Conservation (phyloP, 2,797 vertebrate species). For the Mus minutoides region DNA sequence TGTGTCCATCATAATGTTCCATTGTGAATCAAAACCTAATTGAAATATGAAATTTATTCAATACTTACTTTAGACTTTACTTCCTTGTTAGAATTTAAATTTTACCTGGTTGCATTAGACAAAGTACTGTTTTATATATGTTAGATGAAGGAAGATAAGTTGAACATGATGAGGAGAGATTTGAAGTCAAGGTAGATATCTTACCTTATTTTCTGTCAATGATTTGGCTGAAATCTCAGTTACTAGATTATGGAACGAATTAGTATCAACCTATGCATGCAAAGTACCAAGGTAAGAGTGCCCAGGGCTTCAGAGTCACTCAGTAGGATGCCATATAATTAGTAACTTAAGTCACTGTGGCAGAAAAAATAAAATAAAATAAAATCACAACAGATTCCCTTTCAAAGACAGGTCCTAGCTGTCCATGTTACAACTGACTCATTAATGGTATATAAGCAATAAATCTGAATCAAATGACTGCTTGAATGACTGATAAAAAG, state of each 20-base stretch:
- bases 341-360: not conserved
- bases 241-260: not conserved
- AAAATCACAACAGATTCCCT: not conserved
- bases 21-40: conserved; percentile 19
- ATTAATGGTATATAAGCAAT: not conserved
- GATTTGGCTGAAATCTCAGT: not conserved
- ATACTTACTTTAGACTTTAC: not conserved
- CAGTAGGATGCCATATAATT: not conserved
- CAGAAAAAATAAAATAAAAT: not conserved
- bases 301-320: not conserved
- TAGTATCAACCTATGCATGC: not conserved
- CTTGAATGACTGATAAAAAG: conserved; percentile 43
- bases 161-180: not conserved
- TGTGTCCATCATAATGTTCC: not conserved
- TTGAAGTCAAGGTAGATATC: not conserved
- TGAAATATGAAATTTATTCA: not conserved
- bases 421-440: not conserved
- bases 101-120: not conserved
- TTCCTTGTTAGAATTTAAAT: not conserved
- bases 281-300: not conserved
- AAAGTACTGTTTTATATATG: not conserved
- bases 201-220: not conserved
- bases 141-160: not conserved
- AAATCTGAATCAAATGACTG: conserved; percentile 32
- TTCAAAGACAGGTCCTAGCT: not conserved